A percentile compares a stretch with the other conserved stretches of the same genome.
Evolutionary conservation across 2,797 vertebrate species (phyloP).

Genomic region (Coracias cyanogaster): DNA sequence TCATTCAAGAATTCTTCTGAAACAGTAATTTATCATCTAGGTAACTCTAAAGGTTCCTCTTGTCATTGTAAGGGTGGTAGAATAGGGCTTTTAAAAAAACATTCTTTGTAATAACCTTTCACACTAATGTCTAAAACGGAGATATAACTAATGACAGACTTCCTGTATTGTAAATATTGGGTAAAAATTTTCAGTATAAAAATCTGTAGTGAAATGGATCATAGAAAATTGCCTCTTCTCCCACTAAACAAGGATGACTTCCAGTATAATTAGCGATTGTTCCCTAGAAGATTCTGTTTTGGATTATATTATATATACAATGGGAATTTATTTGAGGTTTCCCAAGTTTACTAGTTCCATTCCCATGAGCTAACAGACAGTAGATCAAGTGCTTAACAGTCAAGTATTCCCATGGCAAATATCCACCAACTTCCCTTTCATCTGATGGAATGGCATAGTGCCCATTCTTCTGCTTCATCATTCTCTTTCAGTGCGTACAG

Average conservation of each 20-base stretch:
- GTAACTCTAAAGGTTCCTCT: conserved; percentile 23
- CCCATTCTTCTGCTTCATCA: conserved; percentile 74
- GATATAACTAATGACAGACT: background rate
- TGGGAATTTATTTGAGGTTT: conserved; percentile 76
- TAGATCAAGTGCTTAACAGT: conserved; percentile 75
- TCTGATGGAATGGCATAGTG: conserved; percentile 67
- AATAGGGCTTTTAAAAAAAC: background rate
- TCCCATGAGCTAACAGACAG: conserved; percentile 75
- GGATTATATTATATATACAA: conserved; percentile 71
- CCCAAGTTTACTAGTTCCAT: conserved; percentile 73
- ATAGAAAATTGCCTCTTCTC: conserved; percentile 32
- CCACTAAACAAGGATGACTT: conserved; percentile 37
- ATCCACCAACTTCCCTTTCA: conserved; percentile 74
- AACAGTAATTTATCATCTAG: conserved; percentile 21
- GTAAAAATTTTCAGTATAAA: background rate
- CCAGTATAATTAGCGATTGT: conserved; percentile 54
- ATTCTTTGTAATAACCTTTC: background rate
- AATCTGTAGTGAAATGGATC: background rate
- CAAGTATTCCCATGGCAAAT: conserved; percentile 76
- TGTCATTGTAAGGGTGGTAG: conserved; percentile 8
- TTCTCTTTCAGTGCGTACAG: conserved; percentile 31
- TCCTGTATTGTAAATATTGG: background rate
- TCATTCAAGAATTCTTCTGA: conserved; percentile 38
- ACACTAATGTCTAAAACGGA: background rate
- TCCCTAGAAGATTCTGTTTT: conserved; percentile 52